Conservation (phyloP, 2,888 invertebrate species). For the Andrena hattorfiana region DNA sequence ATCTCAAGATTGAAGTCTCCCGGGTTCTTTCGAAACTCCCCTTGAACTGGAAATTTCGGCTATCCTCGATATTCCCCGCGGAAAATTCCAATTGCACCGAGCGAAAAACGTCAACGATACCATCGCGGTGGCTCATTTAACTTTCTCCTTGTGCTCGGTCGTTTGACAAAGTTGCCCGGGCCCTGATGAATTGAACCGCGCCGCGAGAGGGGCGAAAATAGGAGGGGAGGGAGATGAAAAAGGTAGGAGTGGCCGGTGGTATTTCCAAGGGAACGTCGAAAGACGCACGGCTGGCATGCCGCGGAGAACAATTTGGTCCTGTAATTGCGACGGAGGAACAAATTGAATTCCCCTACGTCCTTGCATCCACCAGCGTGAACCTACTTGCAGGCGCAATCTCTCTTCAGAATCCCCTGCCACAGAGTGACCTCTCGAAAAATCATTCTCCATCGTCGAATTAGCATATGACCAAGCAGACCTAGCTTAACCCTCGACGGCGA, state of each 20-base stretch:
- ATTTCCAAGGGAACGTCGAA: conserved; percentile 50
- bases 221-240: conserved; percentile 33
- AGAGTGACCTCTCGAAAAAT: conserved; percentile 8
- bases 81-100: conserved; percentile 10
- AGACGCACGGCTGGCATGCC: conserved; percentile 45
- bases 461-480: too few relatives aligned
- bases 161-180: conserved; percentile 24
- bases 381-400: conserved; percentile 13
- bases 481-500: too few relatives aligned
- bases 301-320: conserved; percentile 57
- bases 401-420: neutral
- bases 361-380: conserved; percentile 30
- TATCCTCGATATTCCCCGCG: neutral
- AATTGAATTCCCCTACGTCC: conserved; percentile 59
- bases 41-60: neutral
- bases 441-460: conserved; percentile 22
- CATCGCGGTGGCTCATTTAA: conserved; percentile 1
- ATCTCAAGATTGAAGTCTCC: too few relatives aligned
- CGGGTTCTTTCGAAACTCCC: neutral
- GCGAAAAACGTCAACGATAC: neutral
- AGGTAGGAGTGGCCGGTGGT: conserved; percentile 44
- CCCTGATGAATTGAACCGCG: conserved; percentile 33
- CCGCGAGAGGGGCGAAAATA: neutral
- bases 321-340: conserved; percentile 63
- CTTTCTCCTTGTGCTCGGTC: conserved; percentile 6